Evolutionary conservation across 2,113 vertebrate species (phyloP).

Genomic region (Porphyrio hochstetteri): DNA sequence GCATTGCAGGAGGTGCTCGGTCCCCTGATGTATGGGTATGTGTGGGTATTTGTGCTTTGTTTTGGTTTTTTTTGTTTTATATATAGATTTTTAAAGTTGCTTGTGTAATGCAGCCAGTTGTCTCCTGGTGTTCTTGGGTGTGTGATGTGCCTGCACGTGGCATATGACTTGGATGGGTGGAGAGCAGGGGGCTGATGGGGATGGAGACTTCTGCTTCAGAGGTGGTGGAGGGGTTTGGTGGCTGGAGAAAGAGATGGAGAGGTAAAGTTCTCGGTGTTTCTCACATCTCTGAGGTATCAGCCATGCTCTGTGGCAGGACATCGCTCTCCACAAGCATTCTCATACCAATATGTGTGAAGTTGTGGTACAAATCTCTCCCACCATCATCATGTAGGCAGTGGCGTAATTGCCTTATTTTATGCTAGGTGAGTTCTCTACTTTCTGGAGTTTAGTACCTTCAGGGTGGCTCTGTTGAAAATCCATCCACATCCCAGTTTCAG

Average conservation of each 20-base stretch:
- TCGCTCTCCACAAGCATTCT: background rate
- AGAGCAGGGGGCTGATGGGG: background rate
- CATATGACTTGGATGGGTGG: accelerated
- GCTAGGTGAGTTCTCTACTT: conserved; percentile 6
- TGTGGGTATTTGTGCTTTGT: background rate
- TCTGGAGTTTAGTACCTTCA: conserved; percentile 32
- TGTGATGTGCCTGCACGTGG: background rate
- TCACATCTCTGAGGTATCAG: background rate
- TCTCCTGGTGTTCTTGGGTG: background rate
- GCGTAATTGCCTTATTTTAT: conserved; percentile 40
- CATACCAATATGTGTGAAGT: background rate
- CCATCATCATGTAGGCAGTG: background rate
- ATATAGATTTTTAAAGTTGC: background rate
- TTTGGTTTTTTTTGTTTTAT: background rate
- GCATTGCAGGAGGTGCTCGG: background rate
- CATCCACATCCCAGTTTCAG: conserved; percentile 30
- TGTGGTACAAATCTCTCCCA: background rate
- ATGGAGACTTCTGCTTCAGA: accelerated
- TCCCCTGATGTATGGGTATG: background rate
- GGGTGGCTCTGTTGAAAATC: conserved; percentile 55
- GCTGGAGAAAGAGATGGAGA: background rate
- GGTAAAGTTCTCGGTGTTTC: background rate
- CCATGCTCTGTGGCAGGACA: background rate
- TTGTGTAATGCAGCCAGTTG: background rate
- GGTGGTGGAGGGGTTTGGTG: background rate